Evolutionary conservation across 2,888 invertebrate species (phyloP).

Genomic region (Eremobia ochroleuca): DNA sequence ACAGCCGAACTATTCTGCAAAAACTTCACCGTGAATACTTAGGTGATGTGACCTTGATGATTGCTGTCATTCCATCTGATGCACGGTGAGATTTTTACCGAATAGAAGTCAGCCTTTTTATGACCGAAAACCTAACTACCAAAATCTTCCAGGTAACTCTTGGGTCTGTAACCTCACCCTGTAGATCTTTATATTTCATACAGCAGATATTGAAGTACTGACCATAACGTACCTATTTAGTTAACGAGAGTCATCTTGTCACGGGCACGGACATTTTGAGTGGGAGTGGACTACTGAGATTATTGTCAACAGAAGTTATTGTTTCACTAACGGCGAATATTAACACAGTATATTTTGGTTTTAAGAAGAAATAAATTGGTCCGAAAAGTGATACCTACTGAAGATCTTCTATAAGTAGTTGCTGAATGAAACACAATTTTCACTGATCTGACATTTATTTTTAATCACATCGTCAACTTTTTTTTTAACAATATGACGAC

Average conservation of each 20-base stretch:
- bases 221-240: constrained; percentile 85
- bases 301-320: constrained; percentile 84
- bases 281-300: constrained; percentile 63
- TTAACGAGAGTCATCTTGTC: constrained; percentile 87
- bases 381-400: not conserved
- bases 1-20: not conserved
- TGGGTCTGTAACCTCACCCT: not conserved
- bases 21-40: too few species aligned
- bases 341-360: constrained; percentile 26
- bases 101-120: not conserved
- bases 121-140: not conserved
- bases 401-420: not conserved
- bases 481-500: not conserved
- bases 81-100: not conserved
- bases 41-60: not conserved
- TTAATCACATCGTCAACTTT: not conserved
- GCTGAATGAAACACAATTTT: not conserved
- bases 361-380: not conserved
- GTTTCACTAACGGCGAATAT: constrained; percentile 85
- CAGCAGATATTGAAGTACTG: constrained; percentile 84
- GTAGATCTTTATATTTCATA: constrained; percentile 81
- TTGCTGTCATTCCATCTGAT: not conserved
- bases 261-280: constrained; percentile 75
- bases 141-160: not conserved
- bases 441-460: not conserved